Percentiles rank a stretch among this genome's conserved stretches.
Conservation (phyloP, 2,888 invertebrate genomes). For the Trissonchulus latispiculum region DNA sequence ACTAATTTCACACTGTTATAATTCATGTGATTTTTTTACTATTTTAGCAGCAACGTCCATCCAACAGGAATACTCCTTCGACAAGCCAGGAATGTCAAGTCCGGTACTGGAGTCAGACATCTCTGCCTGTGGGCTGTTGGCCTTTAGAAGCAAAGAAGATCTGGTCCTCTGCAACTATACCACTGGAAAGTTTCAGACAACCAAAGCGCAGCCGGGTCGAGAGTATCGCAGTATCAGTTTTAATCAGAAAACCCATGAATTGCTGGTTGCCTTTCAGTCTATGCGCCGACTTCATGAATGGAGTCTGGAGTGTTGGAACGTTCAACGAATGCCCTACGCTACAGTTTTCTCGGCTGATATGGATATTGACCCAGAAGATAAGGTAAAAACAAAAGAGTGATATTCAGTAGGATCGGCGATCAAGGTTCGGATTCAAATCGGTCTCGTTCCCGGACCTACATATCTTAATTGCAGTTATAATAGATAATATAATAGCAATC, state of each 20-base stretch:
- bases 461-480: no score
- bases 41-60: neutral
- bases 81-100: neutral
- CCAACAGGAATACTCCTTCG: neutral
- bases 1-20: no score
- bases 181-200: neutral
- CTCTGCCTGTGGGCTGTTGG: neutral
- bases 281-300: slow-evolving; percentile 21
- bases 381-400: no score
- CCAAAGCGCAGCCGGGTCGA: neutral
- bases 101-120: slow-evolving; percentile 10
- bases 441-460: no score
- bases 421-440: no score
- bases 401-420: no score
- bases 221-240: neutral
- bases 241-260: neutral
- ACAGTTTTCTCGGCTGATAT: slow-evolving; percentile 15
- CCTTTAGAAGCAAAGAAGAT: neutral
- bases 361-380: slow-evolving; percentile 24
- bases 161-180: slow-evolving; percentile 3
- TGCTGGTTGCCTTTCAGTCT: slow-evolving; percentile 20
- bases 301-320: slow-evolving; percentile 7
- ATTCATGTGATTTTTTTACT: no score
- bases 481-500: no score
- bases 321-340: neutral